Evolutionary conservation across 1,140 invertebrate species (phyloP).

Genomic region (Atta colombica): DNA sequence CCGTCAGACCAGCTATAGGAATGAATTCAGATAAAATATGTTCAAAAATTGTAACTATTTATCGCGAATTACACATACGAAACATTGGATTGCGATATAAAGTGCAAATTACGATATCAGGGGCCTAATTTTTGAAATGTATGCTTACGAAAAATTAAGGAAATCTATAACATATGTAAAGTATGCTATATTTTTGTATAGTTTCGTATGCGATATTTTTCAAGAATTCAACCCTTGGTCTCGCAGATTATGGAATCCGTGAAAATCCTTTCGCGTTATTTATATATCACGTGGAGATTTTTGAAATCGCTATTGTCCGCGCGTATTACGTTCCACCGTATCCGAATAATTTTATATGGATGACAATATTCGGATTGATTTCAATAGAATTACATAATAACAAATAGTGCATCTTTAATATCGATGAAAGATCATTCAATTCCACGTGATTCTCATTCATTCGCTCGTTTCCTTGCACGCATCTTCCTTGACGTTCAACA

Average conservation of each 20-base stretch:
- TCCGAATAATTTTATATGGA: slow-evolving; percentile 7
- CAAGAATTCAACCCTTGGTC: not conserved
- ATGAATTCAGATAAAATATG: slow-evolving; percentile 26
- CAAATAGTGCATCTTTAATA: slow-evolving; percentile 3
- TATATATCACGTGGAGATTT: not conserved
- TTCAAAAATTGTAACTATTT: slow-evolving; percentile 18
- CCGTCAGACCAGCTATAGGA: slow-evolving; percentile 53
- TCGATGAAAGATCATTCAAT: slow-evolving; percentile 31
- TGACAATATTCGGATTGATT: slow-evolving; percentile 14
- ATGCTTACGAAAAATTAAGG: too few species aligned
- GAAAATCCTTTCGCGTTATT: slow-evolving; percentile 25
- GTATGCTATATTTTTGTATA: too few species aligned
- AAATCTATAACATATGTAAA: too few species aligned
- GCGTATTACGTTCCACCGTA: not conserved
- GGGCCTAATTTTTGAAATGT: too few species aligned
- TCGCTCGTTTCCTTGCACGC: slow-evolving; percentile 26
- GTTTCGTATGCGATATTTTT: too few species aligned
- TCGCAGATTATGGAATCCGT: not conserved
- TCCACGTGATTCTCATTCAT: slow-evolving; percentile 19
- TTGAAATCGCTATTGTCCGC: not conserved
- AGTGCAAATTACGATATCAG: slow-evolving; percentile 20
- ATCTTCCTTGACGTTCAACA: slow-evolving; percentile 51
- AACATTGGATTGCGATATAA: slow-evolving; percentile 9
- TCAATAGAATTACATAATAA: slow-evolving; percentile 18
- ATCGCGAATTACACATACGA: slow-evolving; percentile 1